phyloP scores from a whole-genome alignment of 2,113 vertebrate genomes.

The Rhegmatorhina hoffmannsi region DNA sequence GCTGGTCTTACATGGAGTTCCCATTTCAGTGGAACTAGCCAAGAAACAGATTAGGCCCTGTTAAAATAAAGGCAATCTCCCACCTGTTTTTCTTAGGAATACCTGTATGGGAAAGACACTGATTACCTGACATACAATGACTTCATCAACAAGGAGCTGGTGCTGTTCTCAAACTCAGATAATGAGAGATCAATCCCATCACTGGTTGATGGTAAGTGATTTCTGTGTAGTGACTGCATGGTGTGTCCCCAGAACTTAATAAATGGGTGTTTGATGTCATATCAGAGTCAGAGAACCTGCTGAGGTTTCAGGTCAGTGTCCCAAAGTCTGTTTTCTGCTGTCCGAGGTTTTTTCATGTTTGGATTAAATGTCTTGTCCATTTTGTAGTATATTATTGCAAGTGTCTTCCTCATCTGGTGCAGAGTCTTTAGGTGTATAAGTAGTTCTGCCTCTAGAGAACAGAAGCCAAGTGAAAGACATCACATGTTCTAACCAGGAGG shows the following conservation, averaged over 20 bases:
- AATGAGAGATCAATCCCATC: constrained; percentile 97
- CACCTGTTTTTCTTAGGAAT: constrained; percentile 80
- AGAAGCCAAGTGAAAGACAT: not conserved
- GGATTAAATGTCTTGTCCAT: not conserved
- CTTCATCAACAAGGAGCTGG: constrained; percentile 97
- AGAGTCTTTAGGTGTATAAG: not conserved
- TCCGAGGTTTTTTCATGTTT: not conserved
- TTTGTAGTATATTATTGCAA: not conserved
- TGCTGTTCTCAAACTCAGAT: constrained; percentile 97
- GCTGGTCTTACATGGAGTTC: not conserved
- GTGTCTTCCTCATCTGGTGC: not conserved
- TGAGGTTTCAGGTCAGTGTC: not conserved
- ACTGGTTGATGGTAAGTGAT: constrained; percentile 89
- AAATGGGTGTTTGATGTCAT: not conserved
- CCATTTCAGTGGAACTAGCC: not conserved
- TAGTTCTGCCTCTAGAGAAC: not conserved
- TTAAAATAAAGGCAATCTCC: not conserved
- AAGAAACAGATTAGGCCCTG: not conserved
- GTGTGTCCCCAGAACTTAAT: not conserved
- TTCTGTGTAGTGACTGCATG: not conserved
- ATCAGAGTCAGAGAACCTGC: not conserved
- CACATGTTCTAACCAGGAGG: not conserved
- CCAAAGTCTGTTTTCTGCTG: not conserved
- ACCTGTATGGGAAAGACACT: constrained; percentile 88
- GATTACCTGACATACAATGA: constrained; percentile 89